Base-by-base conservation (phyloP, 1,140 invertebrate genomes). In the Sinella curviseta region DNA sequence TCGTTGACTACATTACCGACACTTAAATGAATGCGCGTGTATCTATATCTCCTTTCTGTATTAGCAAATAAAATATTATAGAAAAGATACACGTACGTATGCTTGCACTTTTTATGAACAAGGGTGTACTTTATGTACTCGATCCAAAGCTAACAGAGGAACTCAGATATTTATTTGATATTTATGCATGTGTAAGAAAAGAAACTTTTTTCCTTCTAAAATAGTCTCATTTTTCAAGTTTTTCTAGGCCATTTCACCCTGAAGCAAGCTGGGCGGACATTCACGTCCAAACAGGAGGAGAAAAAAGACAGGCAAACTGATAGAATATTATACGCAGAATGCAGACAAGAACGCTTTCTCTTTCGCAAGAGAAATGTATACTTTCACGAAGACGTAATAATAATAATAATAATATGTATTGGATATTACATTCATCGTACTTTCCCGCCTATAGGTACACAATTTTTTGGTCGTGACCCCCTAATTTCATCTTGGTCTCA, bases 221-320 rank as follows among this genome's bases (percentile, higher is more conserved):
- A 78, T 74, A 78, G 65, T 36, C 24, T 74, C 67, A 78, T 78
- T 78, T 78, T 54, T 78, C 77, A 78, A 73, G 77, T 78, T 78
- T 78, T 78, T 78, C 67, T 74, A 73, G 39, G 35, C 77, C 77
- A 78, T 74, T 78, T 78, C 77, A 67, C 26, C 31, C 31, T 70
- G 65, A 70, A 33, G 65, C 65, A 70, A 70, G 65, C 65, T 70
- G 65, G 65, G 65, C 65, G 65, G 65, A 70, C 31, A 14, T 70
- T 33, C 26, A 16, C 28, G 31, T 70, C 65, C 31, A 70, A 65
- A 8, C 24, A 65, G 8, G 24, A 65, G 31, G 31, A n/a, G 31
- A 33, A 33, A 24, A 31, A 8, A n/a, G n/a, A n/a, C n/a, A 31
- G 65, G 26, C 8, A 70, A 70, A 70, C 57, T 67, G 55, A 65